Percentiles rank a stretch among this genome's conserved stretches.
These are phyloP conservation scores for Tanypteryx hageni DNA, from an alignment of 2,888 invertebrate species.

Conservation along the genomic window DNA sequence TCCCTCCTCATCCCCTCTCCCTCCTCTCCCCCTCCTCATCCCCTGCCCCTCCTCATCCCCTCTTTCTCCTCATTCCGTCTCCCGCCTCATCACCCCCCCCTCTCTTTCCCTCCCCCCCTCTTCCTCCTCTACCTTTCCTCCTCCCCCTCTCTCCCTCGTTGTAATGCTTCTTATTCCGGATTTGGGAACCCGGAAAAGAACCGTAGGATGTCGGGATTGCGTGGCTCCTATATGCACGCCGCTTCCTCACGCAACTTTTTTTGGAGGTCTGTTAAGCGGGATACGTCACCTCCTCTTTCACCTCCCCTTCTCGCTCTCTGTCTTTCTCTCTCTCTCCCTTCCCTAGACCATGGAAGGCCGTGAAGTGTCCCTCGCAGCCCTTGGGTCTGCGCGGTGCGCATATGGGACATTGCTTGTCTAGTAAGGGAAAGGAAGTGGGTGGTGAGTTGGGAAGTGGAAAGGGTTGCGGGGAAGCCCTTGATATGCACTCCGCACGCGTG, in stretches of 20 bases:
- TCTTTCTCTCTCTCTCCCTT: not conserved
- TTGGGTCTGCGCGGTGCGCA: not conserved
- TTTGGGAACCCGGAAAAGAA: conserved; percentile 23
- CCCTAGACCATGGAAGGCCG: conserved; percentile 7
- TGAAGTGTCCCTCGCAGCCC: not conserved
- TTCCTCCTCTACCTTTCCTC: not conserved
- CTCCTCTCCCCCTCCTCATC: not conserved
- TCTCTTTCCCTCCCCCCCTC: not conserved
- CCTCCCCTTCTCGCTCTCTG: too few relatives aligned
- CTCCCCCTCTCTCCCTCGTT: not conserved
- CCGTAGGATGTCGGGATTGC: not conserved
- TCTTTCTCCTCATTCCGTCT: not conserved
- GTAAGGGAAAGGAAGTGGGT: not conserved
- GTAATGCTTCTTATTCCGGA: not conserved
- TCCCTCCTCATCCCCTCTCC: too few relatives aligned
- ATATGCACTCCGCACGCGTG: not conserved
- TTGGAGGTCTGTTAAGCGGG: not conserved
- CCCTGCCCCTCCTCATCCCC: not conserved
- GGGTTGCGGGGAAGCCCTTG: not conserved
- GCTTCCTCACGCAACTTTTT: not conserved
- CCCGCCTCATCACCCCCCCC: not conserved
- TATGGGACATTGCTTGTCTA: not conserved
- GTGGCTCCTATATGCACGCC: not conserved
- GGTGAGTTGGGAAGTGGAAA: not conserved
- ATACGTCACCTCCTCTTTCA: too few relatives aligned